These are phyloP conservation scores for Drosophila ironensis DNA, from an alignment of 1,140 invertebrate genomes.

Conservation along the genomic window DNA sequence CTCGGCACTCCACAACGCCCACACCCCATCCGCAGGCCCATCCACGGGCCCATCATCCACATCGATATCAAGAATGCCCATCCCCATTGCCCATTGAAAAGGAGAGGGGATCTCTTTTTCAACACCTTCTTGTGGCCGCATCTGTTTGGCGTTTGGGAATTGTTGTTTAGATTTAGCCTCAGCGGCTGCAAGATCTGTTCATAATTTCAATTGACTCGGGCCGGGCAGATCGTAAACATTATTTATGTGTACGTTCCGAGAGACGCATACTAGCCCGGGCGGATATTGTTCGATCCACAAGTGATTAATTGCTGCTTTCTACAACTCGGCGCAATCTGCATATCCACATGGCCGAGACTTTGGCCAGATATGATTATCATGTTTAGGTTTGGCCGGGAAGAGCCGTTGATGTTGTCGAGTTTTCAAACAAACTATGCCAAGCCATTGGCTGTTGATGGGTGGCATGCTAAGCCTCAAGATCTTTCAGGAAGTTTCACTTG, in stretches of 20 bases:
- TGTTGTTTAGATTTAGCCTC: slow-evolving; percentile 52
- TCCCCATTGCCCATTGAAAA: slow-evolving; percentile 1
- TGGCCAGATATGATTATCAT: slow-evolving; percentile 52
- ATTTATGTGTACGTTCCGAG: slow-evolving; percentile 31
- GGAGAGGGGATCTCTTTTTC: slow-evolving; percentile 56
- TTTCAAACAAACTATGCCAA: slow-evolving; percentile 43
- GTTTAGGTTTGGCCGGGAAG: slow-evolving; percentile 23
- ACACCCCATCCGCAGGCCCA: slow-evolving; percentile 8
- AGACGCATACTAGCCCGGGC: slow-evolving; percentile 14
- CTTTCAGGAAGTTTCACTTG: background rate
- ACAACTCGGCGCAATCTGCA: slow-evolving; percentile 16
- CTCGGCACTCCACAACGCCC: slow-evolving; percentile 61
- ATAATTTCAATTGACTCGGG: slow-evolving; percentile 68
- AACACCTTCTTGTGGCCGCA: slow-evolving; percentile 70
- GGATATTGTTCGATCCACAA: slow-evolving; percentile 57
- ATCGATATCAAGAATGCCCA: background rate
- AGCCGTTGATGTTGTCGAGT: slow-evolving; percentile 62
- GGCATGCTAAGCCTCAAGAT: slow-evolving; percentile 52
- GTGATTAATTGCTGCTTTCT: slow-evolving; percentile 63
- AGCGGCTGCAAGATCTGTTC: slow-evolving; percentile 43
- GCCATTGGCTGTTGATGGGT: slow-evolving; percentile 54
- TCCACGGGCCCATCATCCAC: background rate
- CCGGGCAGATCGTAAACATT: slow-evolving; percentile 44
- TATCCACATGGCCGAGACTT: slow-evolving; percentile 20
- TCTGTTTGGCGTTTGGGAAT: slow-evolving; percentile 62